Base-by-base conservation (phyloP, 2,797 vertebrate genomes). In the Acridotheres tristis region DNA sequence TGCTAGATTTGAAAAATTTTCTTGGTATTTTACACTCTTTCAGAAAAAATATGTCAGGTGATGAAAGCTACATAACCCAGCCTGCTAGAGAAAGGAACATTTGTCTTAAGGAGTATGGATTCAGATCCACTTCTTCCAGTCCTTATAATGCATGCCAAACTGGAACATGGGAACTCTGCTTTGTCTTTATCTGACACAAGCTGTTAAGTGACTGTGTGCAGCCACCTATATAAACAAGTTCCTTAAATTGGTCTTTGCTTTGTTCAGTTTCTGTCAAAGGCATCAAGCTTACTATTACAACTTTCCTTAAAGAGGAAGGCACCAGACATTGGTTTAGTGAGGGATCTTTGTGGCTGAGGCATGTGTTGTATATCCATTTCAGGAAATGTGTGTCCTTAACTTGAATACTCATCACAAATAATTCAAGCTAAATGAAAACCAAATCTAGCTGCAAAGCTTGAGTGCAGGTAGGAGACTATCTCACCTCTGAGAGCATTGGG, bases 291-390 rank as follows among this genome's bases (percentile, higher is more conserved):
- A 19, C 42, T 11, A 50, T 66, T 27, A 65, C 38, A 93, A 27
- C 47, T 84, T 88, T 81, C 26, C 73, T 83, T 89, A 29, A 43
- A 89, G 38, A 96, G 27, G 63, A 93, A 93, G 66, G 55, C 57
- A 66, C 22, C 85, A 69, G 57, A 22, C 34, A 36, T 20, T 1
- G 13, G 20, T 68, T 93, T 66, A 65, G 26, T 19, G 43, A 90
- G 63, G 57, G 40, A 42, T 78, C 59, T 40, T 85, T 55, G 61
- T 59, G 57, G 45, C 40, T 32, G 40, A 90, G 61, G 26, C 34
- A 50, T 10, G 16, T 27, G 18, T 51, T 61, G 16, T 11, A 9
- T 34, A 53, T 59, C 66, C 47, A 15, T 71, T 84, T 90, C 77
- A 85, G 90, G 72, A 42, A 42, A 76, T 1, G 6, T 6, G 9